Conservation (phyloP, 2,888 invertebrate genomes). For the Eupithecia inturbata region DNA sequence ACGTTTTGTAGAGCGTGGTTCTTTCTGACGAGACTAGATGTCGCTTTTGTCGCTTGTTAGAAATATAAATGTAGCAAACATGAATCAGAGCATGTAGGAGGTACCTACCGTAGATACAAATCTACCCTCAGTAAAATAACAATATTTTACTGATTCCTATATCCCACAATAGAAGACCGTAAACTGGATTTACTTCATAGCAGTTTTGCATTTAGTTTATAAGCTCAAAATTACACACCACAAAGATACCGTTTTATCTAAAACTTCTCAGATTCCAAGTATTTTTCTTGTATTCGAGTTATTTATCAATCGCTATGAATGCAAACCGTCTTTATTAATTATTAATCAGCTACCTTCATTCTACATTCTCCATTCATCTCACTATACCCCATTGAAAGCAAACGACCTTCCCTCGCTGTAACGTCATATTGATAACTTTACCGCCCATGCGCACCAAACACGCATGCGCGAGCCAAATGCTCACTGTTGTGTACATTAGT, state of each 20-base stretch:
- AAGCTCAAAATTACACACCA: too few species aligned
- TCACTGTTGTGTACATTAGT: slow-evolving; percentile 68
- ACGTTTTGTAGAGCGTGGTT: background rate
- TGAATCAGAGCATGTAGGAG: background rate
- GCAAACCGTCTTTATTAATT: slow-evolving; percentile 23
- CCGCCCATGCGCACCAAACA: slow-evolving; percentile 63
- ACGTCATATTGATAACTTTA: slow-evolving; percentile 73
- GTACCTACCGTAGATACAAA: too few species aligned
- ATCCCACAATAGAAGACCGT: background rate
- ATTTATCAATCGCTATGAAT: background rate
- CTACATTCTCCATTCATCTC: slow-evolving; percentile 68
- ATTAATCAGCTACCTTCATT: slow-evolving; percentile 38
- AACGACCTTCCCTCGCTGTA: slow-evolving; percentile 1
- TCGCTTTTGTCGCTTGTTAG: background rate
- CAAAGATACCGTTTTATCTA: background rate
- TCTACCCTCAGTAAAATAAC: background rate
- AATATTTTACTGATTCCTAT: background rate
- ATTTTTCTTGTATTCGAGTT: background rate
- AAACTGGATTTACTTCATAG: background rate
- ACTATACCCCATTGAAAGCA: slow-evolving; percentile 72
- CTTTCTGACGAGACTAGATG: background rate
- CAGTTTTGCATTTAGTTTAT: background rate
- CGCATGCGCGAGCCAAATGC: slow-evolving; percentile 57
- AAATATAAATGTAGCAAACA: background rate
- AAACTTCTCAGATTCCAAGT: background rate